phyloP scores from a whole-genome alignment of 1,140 invertebrate species.

The Maniola jurtina region DNA sequence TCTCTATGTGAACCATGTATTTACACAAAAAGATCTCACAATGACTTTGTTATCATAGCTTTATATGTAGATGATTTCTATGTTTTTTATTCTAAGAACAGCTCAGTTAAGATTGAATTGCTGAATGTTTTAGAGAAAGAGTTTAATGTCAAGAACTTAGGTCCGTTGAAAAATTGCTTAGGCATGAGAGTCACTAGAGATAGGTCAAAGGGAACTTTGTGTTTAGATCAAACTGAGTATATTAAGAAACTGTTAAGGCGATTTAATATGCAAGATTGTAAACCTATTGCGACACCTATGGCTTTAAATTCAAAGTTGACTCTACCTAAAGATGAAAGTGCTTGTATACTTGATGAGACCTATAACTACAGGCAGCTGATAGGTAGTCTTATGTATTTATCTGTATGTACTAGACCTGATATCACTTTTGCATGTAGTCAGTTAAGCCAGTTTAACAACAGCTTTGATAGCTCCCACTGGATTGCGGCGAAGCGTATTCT shows the following conservation, averaged over 20 bases:
- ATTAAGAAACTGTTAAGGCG: slow-evolving; percentile 5
- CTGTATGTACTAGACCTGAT: slow-evolving; percentile 15
- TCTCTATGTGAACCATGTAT: slow-evolving; percentile 13
- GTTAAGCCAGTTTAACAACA: slow-evolving; percentile 8
- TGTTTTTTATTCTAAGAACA: neutral
- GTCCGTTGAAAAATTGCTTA: slow-evolving; percentile 9
- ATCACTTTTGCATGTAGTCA: slow-evolving; percentile 15
- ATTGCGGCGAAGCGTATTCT: slow-evolving; percentile 11
- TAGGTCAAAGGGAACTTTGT: neutral
- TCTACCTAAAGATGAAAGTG: no score
- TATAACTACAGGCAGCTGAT: slow-evolving; percentile 6
- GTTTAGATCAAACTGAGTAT: slow-evolving; percentile 12
- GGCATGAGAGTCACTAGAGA: slow-evolving; percentile 6
- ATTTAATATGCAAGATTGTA: slow-evolving; percentile 16
- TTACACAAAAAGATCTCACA: neutral
- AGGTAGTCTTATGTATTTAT: slow-evolving; percentile 11
- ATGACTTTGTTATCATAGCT: slow-evolving; percentile 7
- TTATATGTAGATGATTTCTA: slow-evolving; percentile 21
- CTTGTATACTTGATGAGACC: no score
- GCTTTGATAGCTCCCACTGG: slow-evolving; percentile 12
- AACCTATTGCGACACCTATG: neutral
- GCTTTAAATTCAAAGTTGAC: no score
- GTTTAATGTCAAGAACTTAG: slow-evolving; percentile 8
- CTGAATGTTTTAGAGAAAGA: slow-evolving; percentile 4
- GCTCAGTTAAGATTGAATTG: neutral